Evolutionary conservation across 2,113 vertebrate species (phyloP).

Genomic region (Xiphorhynchus elegans): DNA sequence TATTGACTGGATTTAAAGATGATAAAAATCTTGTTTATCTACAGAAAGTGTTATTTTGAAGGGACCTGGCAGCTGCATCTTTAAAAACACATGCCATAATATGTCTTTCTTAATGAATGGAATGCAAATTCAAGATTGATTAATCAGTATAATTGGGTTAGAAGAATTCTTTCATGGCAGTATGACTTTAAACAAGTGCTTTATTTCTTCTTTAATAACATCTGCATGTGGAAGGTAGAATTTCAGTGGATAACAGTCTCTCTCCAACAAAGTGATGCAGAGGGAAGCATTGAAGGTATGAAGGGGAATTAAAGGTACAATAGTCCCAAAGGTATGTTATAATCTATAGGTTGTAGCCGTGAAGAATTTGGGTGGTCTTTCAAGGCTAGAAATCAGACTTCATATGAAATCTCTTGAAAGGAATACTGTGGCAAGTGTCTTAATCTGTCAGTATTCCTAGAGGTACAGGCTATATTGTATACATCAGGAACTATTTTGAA

Average conservation of each 20-base stretch:
- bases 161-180: background rate
- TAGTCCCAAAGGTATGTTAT: background rate
- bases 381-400: background rate
- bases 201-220: background rate
- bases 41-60: slow-evolving; percentile 43
- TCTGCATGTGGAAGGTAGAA: background rate
- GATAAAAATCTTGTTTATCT: background rate
- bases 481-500: background rate
- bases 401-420: background rate
- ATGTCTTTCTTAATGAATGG: background rate
- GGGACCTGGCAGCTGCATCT: background rate
- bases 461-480: background rate
- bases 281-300: background rate
- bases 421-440: background rate
- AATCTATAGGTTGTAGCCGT: background rate
- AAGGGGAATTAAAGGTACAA: background rate
- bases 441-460: background rate
- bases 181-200: background rate
- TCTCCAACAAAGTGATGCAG: background rate
- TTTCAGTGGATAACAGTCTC: background rate
- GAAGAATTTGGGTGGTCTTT: background rate
- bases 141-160: background rate
- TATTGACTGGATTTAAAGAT: background rate
- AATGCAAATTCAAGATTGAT: background rate
- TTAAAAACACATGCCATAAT: background rate